Conservation (phyloP, 1,140 invertebrate species). For the Nephila pilipes region DNA sequence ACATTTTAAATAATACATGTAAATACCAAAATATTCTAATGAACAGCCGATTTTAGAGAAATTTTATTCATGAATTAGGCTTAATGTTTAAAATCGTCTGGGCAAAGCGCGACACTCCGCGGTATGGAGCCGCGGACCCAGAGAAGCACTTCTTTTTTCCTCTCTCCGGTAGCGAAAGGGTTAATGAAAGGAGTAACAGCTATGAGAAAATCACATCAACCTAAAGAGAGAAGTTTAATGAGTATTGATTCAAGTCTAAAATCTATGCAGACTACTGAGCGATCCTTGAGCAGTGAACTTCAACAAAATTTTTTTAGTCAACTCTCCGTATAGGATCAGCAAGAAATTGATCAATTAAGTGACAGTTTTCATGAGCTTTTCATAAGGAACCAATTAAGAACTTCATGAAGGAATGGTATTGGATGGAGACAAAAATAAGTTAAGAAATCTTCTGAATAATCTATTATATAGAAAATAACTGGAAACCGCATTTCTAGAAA, state of each 20-base stretch:
- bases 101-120: no score
- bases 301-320: slow-evolving; percentile 87
- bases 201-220: no score
- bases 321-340: slow-evolving; percentile 84
- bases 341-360: slow-evolving; percentile 95
- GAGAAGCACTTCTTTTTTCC: no score
- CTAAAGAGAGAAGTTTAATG: no score
- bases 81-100: no score
- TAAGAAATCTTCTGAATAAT: slow-evolving; percentile 98
- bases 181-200: no score
- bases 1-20: no score
- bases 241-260: slow-evolving; percentile 95
- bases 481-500: slow-evolving; percentile 91
- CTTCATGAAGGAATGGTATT: slow-evolving; percentile 96
- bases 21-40: no score
- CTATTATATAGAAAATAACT: slow-evolving; percentile 95
- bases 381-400: slow-evolving; percentile 97
- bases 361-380: slow-evolving; percentile 96
- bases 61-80: no score
- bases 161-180: no score
- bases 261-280: slow-evolving; percentile 96
- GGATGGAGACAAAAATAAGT: slow-evolving; percentile 98
- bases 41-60: no score
- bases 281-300: slow-evolving; percentile 93
- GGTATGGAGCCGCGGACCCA: no score